phyloP scores from a whole-genome alignment of 2,888 invertebrate species.

The Cryptosula pallasiana region DNA sequence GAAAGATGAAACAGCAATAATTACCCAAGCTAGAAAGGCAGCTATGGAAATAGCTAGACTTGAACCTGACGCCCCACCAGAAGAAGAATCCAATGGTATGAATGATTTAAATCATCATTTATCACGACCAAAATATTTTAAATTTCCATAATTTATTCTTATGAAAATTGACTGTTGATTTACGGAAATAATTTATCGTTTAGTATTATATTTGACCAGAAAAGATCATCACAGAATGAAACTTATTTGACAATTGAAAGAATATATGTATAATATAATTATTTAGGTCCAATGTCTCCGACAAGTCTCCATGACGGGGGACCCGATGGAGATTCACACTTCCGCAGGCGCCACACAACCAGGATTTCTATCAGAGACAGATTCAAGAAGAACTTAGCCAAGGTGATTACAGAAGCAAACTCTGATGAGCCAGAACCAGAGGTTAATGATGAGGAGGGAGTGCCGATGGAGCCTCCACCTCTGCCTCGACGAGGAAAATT shows the following conservation, averaged over 20 bases:
- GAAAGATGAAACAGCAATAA: constrained; percentile 16
- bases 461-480: background rate
- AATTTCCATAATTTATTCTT: no score
- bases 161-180: no score
- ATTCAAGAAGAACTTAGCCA: constrained; percentile 20
- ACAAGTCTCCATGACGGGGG: background rate
- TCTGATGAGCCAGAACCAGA: background rate
- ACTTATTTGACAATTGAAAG: no score
- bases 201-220: background rate
- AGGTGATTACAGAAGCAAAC: constrained; percentile 21
- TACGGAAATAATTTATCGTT: background rate
- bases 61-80: background rate
- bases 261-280: background rate
- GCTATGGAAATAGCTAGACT: constrained; percentile 10
- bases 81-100: no score
- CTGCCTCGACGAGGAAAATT: constrained; percentile 14
- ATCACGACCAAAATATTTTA: no score
- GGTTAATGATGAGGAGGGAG: background rate
- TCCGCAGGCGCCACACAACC: background rate
- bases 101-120: no score
- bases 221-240: no score
- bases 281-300: background rate
- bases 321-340: background rate
- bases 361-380: constrained; percentile 20
- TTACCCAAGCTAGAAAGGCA: background rate